These are phyloP conservation scores for Malurus splendens DNA, from an alignment of 2,797 vertebrate species.

Conservation along the genomic window DNA sequence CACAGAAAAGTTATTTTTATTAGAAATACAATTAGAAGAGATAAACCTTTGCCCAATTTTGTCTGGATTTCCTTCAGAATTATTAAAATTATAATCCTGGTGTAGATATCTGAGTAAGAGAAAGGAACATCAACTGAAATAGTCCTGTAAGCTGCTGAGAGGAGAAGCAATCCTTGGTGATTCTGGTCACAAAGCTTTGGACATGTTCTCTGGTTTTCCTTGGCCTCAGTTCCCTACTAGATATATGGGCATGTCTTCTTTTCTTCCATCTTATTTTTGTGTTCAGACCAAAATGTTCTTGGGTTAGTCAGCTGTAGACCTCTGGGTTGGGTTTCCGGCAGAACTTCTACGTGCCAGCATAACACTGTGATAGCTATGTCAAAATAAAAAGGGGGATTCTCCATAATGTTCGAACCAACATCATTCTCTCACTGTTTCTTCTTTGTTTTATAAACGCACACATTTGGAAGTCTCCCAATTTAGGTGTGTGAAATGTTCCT, in stretches of 20 bases:
- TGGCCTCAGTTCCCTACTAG: background rate
- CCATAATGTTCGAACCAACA: background rate
- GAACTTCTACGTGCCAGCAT: background rate
- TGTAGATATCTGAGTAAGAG: background rate
- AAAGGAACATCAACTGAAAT: background rate
- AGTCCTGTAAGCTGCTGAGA: background rate
- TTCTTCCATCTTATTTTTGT: background rate
- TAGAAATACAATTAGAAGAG: background rate
- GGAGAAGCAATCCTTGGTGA: background rate
- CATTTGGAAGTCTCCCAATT: background rate
- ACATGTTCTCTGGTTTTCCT: background rate
- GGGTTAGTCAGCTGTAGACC: background rate
- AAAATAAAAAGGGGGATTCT: background rate
- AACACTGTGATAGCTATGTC: background rate
- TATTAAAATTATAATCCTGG: background rate
- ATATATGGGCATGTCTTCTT: background rate
- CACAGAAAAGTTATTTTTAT: background rate
- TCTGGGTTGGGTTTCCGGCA: background rate
- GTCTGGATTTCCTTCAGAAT: background rate
- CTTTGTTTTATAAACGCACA: background rate
- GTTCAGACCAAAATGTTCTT: background rate
- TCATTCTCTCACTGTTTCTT: background rate
- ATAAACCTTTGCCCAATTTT: background rate
- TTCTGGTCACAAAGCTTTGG: background rate
- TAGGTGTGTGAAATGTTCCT: rapidly evolving